Conservation (phyloP, 1,140 invertebrate genomes). For the Campoletis sonorensis region DNA sequence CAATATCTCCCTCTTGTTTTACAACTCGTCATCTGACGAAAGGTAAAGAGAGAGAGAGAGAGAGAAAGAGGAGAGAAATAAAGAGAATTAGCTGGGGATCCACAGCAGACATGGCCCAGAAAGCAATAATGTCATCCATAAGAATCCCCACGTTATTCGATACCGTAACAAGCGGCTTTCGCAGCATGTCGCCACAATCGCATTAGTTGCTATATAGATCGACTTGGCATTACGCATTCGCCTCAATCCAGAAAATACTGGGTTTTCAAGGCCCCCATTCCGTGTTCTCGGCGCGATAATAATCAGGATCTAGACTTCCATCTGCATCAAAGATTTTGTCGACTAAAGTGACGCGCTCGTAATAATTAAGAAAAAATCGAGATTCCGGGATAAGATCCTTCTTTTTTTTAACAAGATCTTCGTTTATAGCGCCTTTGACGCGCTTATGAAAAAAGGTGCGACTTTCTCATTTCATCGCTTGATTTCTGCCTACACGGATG, state of each 20-base stretch:
- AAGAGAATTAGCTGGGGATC: background rate
- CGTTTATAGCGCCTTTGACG: no score
- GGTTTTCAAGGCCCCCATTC: background rate
- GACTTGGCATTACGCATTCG: constrained; percentile 4
- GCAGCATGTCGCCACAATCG: background rate
- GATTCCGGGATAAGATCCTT: background rate
- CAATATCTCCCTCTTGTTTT: constrained; percentile 1
- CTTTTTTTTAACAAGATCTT: background rate
- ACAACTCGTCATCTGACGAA: background rate
- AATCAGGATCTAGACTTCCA: constrained; percentile 7
- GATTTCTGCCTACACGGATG: background rate
- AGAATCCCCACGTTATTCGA: constrained; percentile 27
- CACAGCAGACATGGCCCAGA: constrained; percentile 1
- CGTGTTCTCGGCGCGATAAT: background rate
- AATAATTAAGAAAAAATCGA: background rate
- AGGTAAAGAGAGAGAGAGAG: background rate
- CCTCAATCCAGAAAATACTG: background rate
- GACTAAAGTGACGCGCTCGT: background rate
- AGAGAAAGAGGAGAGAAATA: no score
- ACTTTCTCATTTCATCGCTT: background rate
- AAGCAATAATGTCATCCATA: constrained; percentile 29
- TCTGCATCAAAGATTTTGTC: background rate
- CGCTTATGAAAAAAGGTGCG: no score
- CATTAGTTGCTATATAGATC: constrained; percentile 7
- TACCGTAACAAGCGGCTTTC: background rate